A percentile compares a stretch with the other conserved stretches of the same genome.
Conservation (phyloP, 2,797 vertebrate genomes). For the Psittacula derbiana region DNA sequence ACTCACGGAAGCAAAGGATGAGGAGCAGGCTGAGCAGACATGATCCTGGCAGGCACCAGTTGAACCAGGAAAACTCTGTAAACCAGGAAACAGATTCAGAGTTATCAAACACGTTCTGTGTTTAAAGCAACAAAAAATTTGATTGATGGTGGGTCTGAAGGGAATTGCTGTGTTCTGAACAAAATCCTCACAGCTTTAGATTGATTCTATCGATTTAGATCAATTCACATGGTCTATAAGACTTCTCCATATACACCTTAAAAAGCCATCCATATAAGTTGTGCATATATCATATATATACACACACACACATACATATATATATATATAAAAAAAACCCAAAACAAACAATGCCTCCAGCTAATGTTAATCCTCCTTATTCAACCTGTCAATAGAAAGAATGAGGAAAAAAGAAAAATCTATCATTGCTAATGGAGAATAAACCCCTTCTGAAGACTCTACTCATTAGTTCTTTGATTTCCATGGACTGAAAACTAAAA, state of each 20-base stretch:
- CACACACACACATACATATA: neutral
- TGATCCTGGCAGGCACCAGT: constrained; percentile 96
- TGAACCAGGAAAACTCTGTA: constrained; percentile 95
- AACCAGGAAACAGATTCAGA: constrained; percentile 40
- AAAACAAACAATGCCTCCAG: neutral
- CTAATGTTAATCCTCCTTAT: constrained; percentile 5
- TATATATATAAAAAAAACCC: neutral
- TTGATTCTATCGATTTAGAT: neutral
- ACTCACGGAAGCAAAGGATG: constrained; percentile 94
- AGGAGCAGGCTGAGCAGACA: constrained; percentile 94
- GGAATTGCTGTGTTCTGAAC: neutral
- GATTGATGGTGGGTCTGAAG: neutral
- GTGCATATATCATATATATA: neutral
- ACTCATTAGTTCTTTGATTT: constrained; percentile 30
- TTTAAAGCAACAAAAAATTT: neutral
- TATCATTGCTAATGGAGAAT: constrained; percentile 28
- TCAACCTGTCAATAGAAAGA: constrained; percentile 10
- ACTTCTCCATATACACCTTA: neutral
- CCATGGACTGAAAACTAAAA: neutral
- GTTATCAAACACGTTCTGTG: neutral
- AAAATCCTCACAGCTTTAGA: neutral
- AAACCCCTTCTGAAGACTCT: constrained; percentile 34
- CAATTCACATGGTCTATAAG: neutral
- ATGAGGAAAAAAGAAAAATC: neutral
- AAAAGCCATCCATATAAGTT: neutral